Conservation (phyloP, 2,113 vertebrate genomes). For the Artemisiospiza belli region DNA sequence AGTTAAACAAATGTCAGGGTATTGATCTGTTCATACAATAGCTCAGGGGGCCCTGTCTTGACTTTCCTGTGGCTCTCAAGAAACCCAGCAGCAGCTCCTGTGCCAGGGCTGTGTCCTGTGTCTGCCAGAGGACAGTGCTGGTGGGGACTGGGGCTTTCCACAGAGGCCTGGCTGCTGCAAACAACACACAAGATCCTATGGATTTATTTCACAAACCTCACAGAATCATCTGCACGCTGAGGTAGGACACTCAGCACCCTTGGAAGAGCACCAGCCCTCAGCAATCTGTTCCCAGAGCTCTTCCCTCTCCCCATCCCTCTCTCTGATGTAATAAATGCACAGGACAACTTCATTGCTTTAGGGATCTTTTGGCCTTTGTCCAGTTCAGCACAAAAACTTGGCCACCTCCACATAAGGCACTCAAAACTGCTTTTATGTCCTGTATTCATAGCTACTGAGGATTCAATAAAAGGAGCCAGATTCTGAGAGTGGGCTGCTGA, state of each 20-base stretch:
- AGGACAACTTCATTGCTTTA: neutral
- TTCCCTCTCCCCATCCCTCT: rapidly evolving
- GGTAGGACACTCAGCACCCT: neutral
- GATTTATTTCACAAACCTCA: neutral
- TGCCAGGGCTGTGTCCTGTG: neutral
- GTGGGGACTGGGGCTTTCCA: neutral
- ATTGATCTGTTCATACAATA: constrained; percentile 21
- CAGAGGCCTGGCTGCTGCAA: neutral
- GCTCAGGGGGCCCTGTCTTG: neutral
- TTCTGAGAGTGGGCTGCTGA: neutral
- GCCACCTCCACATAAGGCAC: neutral
- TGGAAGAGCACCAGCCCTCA: neutral
- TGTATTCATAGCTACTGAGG: neutral
- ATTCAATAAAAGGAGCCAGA: neutral
- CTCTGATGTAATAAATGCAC: rapidly evolving
- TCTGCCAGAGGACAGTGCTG: neutral
- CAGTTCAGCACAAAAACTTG: neutral
- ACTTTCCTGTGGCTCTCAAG: neutral
- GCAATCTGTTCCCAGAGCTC: neutral
- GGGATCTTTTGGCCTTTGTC: neutral
- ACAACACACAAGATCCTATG: too few relatives aligned
- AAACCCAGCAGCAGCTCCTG: neutral
- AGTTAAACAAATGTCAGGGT: constrained; percentile 57
- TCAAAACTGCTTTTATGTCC: neutral
- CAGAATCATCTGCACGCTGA: rapidly evolving